Base-by-base conservation (phyloP, 2,113 vertebrate genomes). In the Carettochelys insculpta region DNA sequence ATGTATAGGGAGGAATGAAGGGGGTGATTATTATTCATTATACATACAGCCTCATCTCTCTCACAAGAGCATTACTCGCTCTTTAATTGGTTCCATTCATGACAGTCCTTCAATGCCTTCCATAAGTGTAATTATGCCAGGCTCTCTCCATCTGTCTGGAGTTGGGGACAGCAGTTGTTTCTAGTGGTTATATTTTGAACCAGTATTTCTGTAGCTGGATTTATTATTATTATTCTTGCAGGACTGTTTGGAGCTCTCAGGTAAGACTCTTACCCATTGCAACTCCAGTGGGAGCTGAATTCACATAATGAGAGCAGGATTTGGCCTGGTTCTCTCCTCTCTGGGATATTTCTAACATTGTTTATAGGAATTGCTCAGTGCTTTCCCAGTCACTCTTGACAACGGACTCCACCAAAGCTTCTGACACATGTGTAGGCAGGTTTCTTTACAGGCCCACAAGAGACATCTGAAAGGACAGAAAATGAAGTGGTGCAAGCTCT, bases 91-190 rank as follows among this genome's bases (percentile, higher is more conserved):
- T 97, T 95, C 94, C 95, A 95, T 95, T 96, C 93, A 95, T 95
- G 93, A 92, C 81, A 0, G 88, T 86, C 92, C 96, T 96, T 94
- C 90, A 89, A 90, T 92, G 83, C 94, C 76, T 95, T 96, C n/a
- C 96, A 97, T 97, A 98, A 97, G 98, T 98, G 97, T 97, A 98
- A 98, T 98, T 98, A 98, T 98, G 98, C 98, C 97, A 96, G 95
- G 97, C 91, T 96, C 94, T 96, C 95, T 97, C 97, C 93, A 97
- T 98, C 97, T 98, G 97, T 94, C 97, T 96, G 96, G 82, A 11
- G 97, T 98, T 97, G 98, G 97, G 96, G 98, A 97, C 92, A 92
- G 92, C 93, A 94, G 96, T 92, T 0, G 27, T 77, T 90, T 92
- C 54, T 88, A 81, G 56, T 92, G 90, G 48, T 96, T 96, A 95